phyloP scores from a whole-genome alignment of 2,888 invertebrate species.

The Euphydryas editha region DNA sequence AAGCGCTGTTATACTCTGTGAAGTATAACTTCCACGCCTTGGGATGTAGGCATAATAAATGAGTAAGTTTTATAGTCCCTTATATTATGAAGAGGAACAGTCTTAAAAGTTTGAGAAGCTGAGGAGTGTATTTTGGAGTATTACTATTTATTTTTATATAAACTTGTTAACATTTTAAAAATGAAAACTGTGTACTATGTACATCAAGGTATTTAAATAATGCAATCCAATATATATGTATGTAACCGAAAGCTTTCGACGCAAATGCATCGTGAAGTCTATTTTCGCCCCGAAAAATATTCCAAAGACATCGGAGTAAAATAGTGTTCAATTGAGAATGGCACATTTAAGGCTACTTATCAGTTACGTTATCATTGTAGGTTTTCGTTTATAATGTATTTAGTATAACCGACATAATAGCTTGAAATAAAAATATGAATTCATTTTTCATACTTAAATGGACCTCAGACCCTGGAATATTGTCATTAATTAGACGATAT shows the following conservation, averaged over 20 bases:
- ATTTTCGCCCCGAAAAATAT: slow-evolving; percentile 9
- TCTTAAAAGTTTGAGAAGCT: slow-evolving; percentile 6
- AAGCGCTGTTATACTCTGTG: slow-evolving; percentile 19
- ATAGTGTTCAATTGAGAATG: slow-evolving; percentile 11
- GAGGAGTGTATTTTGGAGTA: background rate
- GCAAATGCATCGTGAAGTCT: slow-evolving; percentile 14
- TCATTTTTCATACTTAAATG: slow-evolving; percentile 32
- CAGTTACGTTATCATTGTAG: background rate
- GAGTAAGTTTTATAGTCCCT: slow-evolving; percentile 8
- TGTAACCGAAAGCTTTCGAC: slow-evolving; percentile 3
- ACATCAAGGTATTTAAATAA: slow-evolving; percentile 4
- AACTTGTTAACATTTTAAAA: background rate
- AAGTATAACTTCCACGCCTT: slow-evolving; percentile 14
- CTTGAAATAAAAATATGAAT: slow-evolving; percentile 23
- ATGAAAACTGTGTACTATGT: background rate
- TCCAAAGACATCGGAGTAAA: slow-evolving; percentile 9
- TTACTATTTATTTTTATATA: slow-evolving; percentile 2
- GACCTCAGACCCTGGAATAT: slow-evolving; percentile 47
- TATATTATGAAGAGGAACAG: slow-evolving; percentile 8
- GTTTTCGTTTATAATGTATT: slow-evolving; percentile 10
- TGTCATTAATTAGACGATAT: slow-evolving; percentile 70
- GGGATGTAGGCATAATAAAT: slow-evolving; percentile 14
- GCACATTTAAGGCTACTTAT: slow-evolving; percentile 4
- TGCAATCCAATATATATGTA: slow-evolving; percentile 13
- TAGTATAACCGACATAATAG: slow-evolving; percentile 22